Evolutionary conservation across 2,113 vertebrate genomes (phyloP), one percentile per base, ranked within the genome.

Genomic region (Rhagologus leucostigma): DNA sequence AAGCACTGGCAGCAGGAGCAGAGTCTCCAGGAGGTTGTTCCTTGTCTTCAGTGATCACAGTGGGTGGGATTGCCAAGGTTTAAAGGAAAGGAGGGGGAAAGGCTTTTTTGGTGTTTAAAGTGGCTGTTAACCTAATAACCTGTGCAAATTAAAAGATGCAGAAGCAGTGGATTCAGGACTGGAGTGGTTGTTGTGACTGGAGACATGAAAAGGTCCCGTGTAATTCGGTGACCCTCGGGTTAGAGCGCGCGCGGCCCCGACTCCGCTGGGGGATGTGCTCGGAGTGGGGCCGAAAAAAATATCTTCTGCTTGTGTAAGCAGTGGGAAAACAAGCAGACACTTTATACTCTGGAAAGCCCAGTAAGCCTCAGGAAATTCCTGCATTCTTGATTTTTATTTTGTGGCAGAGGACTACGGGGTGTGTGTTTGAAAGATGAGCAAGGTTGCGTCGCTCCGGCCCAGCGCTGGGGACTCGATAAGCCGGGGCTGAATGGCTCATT

Each of bases 301-400:
- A 13, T 3, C 87, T 77, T 10, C 13, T 67, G 71, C 93, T 88
- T 96, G 84, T 93, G 76, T 85, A 95, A 97, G 93, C 84, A 79
- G 17, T 37, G 87, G 75, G 88, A 78, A 89, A 88, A 96, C 91
- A 95, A 97, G 94, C 93, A 52, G 91, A 42, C 53, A 80, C 91
- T 95, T 93, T 7, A 78, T 96, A 39, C 60, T 52, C 46, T 3
- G 49, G 76, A 76, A 96, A 68, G 59, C 77, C n/a, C 79, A 57
- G 75, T 92, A 93, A 97, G 80, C 77, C 96, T 70, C 91, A 97
- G 96, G 96, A 97, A 97, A 97, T 98, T 93, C 96, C 90, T 95
- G 84, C 79, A 74, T 94, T 91, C 89, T 94, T 96, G 94, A 67
- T 77, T 71, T 71, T 95, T 10, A 87, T 91, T 93, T 82, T 32